Base-by-base conservation (phyloP, 2,888 invertebrate genomes). In the Dasysyrphus tricinctus region DNA sequence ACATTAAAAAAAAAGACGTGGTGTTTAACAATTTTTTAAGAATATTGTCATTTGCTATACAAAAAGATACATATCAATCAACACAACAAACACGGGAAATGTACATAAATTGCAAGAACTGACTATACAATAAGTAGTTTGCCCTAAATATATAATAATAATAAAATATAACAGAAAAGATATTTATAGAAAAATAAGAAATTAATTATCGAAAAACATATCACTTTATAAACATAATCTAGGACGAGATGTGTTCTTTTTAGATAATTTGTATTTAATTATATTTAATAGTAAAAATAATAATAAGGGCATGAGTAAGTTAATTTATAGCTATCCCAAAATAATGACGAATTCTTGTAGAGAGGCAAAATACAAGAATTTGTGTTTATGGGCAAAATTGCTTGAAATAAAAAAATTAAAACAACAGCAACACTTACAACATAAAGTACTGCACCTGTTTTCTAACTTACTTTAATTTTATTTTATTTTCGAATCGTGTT, bases 111-210 rank as follows among this genome's bases (percentile, higher is more conserved):
- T 85, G 87, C 90, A 92, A 92, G 92, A 92, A 92, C 92, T 92
- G 92, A 92, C 91, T 92, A 91, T 90, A 90, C 89, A 91, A 90
- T 92, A 92, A 92, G 92, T 92, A 92, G 92, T 92, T 92, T 92
- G 91, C 90, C 91, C 91, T 91, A 90, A 90, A 89, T 89, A 89
- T 89, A 89, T 56, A 72, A 37, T 29, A 76, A 63, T 19, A 16
- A 79, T 39, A 63, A 69, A 49, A 49, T 74, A 61, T 42, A 72
- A 29, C 34, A 65, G 8, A 72, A 49, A 69, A 47, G 14, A 42
- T 42, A 61, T 42, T 42, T 19, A 61, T 39, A 24, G 37, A 37
- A 42, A 16, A 29, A 42, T 32, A 65, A 44, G 2, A 14, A 8
- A 65, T 19, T 69, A 73, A 47, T 54, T 59, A 80, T 80, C 76